Evolutionary conservation across 2,113 vertebrate genomes (phyloP).

Genomic region (Odontophorus gujanensis): DNA sequence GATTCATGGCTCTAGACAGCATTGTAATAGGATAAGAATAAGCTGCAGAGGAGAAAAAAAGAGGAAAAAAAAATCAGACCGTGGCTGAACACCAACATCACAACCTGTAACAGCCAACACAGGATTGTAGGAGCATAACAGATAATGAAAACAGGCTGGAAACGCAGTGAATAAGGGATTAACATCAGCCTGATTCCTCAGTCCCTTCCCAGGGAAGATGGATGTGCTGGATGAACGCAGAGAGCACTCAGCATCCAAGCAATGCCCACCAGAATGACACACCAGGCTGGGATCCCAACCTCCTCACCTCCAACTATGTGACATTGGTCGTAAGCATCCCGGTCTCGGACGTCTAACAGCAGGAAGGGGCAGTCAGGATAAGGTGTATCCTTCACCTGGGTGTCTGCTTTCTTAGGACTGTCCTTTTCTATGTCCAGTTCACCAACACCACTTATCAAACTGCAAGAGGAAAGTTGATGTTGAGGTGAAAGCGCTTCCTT

Average conservation of each 20-base stretch:
- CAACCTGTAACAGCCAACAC: neutral
- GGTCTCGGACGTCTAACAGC: slow-evolving; percentile 91
- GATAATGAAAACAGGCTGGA: no score
- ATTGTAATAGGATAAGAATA: slow-evolving; percentile 88
- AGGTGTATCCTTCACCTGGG: slow-evolving; percentile 68
- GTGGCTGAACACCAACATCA: neutral
- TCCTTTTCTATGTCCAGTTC: slow-evolving; percentile 87
- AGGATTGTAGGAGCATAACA: neutral
- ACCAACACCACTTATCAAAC: slow-evolving; percentile 92
- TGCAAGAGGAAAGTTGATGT: slow-evolving; percentile 31
- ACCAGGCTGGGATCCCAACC: neutral
- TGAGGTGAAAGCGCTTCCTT: neutral
- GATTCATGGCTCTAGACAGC: slow-evolving; percentile 92
- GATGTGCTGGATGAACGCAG: neutral
- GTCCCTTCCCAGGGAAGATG: neutral
- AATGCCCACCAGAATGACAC: neutral
- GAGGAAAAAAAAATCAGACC: neutral
- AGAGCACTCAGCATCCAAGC: neutral
- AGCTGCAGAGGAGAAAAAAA: slow-evolving; percentile 75
- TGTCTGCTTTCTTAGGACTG: slow-evolving; percentile 24
- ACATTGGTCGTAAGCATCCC: slow-evolving; percentile 87
- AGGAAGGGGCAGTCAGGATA: slow-evolving; percentile 95
- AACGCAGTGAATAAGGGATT: neutral
- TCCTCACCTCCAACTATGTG: slow-evolving; percentile 90
- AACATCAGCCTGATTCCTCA: neutral